These are phyloP conservation scores for Silurus meridionalis DNA, from an alignment of 2,113 vertebrate genomes.

Conservation along the genomic window DNA sequence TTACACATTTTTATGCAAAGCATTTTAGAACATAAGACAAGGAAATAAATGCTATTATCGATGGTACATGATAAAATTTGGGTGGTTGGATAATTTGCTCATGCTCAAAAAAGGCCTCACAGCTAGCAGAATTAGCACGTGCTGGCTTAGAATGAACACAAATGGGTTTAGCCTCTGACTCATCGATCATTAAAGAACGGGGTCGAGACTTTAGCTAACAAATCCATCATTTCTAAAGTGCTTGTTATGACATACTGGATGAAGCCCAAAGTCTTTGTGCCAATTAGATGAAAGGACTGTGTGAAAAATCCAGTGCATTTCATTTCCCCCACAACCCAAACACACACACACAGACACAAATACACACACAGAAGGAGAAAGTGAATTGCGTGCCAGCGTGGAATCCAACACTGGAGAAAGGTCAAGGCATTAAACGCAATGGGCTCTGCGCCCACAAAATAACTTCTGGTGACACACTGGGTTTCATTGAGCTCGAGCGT, in stretches of 20 bases:
- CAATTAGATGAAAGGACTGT: constrained; percentile 26
- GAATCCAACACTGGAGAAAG: constrained; percentile 26
- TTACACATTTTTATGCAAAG: not conserved
- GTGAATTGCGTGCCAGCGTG: constrained; percentile 13
- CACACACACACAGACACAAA: constrained; percentile 32
- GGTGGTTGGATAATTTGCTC: not conserved
- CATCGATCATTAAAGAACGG: constrained; percentile 13
- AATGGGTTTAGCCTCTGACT: not conserved
- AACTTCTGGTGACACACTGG: constrained; percentile 43
- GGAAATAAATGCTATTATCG: not conserved
- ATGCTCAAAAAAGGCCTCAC: not conserved
- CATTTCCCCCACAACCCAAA: not conserved
- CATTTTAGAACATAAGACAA: not conserved
- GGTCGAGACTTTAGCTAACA: constrained; percentile 33
- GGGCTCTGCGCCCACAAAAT: constrained; percentile 34
- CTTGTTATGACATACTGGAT: constrained; percentile 36
- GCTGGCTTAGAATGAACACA: not conserved
- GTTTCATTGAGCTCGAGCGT: constrained; percentile 37
- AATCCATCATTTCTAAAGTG: constrained; percentile 26
- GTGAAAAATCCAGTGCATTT: not conserved
- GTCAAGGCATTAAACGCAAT: constrained; percentile 38
- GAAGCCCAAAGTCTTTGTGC: constrained; percentile 28
- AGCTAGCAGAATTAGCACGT: not conserved
- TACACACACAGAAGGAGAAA: not conserved
- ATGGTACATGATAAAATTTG: not conserved